Evolutionary conservation across 2,113 vertebrate genomes (phyloP), one percentile per base, ranked within the genome.

Genomic region (Vicugna pacos): DNA sequence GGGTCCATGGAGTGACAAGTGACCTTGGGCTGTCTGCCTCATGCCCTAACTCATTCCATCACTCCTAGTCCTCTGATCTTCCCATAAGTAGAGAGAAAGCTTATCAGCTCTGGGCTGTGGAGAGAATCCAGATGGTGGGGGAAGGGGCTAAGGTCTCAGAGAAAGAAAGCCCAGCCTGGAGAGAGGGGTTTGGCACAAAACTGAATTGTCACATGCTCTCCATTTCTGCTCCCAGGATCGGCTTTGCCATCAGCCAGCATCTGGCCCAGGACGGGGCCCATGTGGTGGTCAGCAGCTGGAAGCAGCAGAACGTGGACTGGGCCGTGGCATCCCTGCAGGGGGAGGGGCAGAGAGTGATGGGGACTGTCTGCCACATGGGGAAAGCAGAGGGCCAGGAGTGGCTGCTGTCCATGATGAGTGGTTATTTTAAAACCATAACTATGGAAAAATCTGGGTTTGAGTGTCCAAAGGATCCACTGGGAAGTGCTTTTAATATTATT

Each of bases 291-390:
- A 81, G 54, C 54, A 80, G 52, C 8, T 8, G 3, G 77, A 80
- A 80, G 77, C 77, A 58, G 35, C 0, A 16, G n/a, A 58, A 58
- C 0, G 0, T 58, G 77, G n/a, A 28, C 54, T n/a, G 1, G 14
- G 24, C 6, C 0, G 54, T 6, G 22, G 54, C 77, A 58, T 14
- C 2, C 0, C n/a, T 58, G n/a, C 11, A 28, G 8, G 14, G 24
- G n/a, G 77, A 38, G n/a, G 54, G n/a, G 20, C 77, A 58, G 54
- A 38, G 8, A 1, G 0, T 80, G n/a, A 58, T 38, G 5, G 14
- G 77, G 13, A 58, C n/a, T 1, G 1, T 17, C 52, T 17, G n/a
- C 54, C 54, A 28, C 14, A 0, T 2, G 14, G 35, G 48, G 54
- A 42, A 58, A n/a, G 54, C 13, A 11, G 9, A 38, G n/a, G 54